A percentile compares a stretch with the other conserved stretches of the same genome.
phyloP scores from a whole-genome alignment of 1,140 invertebrate species.

The Telenomus remus region DNA sequence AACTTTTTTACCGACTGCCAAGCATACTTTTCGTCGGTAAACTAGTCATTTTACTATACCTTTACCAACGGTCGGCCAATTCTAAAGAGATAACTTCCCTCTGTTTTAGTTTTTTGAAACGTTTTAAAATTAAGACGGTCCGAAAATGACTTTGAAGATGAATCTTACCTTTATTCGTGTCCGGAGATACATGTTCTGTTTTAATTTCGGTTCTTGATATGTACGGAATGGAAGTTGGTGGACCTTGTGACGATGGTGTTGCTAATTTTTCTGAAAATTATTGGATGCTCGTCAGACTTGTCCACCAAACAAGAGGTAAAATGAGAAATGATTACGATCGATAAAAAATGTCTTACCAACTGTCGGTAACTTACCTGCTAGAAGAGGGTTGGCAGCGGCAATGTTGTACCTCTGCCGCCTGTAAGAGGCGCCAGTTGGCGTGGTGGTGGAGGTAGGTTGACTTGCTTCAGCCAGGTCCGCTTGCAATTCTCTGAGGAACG shows the following conservation, averaged over 20 bases:
- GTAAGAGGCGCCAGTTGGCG: constrained; percentile 72
- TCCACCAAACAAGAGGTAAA: neutral
- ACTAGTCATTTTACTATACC: too few relatives aligned
- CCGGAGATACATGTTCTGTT: constrained; percentile 72
- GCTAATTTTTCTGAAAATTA: constrained; percentile 73
- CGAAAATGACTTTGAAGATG: too few relatives aligned
- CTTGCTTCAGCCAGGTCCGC: constrained; percentile 71
- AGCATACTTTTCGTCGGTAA: neutral
- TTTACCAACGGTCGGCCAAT: too few relatives aligned
- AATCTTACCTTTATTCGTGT: constrained; percentile 73
- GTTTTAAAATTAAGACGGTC: too few relatives aligned
- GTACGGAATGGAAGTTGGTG: constrained; percentile 68
- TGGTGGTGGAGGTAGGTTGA: constrained; percentile 72
- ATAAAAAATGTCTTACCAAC: neutral
- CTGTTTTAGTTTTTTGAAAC: too few relatives aligned
- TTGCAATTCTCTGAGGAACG: constrained; percentile 72
- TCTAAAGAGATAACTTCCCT: too few relatives aligned
- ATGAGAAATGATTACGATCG: neutral
- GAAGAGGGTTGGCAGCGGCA: constrained; percentile 86
- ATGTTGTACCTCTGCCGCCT: constrained; percentile 84
- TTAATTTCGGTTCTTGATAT: constrained; percentile 73
- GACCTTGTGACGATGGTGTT: constrained; percentile 71
- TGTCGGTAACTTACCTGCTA: constrained; percentile 78
- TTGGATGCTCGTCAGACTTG: too few relatives aligned
- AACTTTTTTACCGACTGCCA: neutral